These are phyloP conservation scores for Drosophila pallidifrons DNA, from an alignment of 1,140 invertebrate genomes.

Conservation along the genomic window DNA sequence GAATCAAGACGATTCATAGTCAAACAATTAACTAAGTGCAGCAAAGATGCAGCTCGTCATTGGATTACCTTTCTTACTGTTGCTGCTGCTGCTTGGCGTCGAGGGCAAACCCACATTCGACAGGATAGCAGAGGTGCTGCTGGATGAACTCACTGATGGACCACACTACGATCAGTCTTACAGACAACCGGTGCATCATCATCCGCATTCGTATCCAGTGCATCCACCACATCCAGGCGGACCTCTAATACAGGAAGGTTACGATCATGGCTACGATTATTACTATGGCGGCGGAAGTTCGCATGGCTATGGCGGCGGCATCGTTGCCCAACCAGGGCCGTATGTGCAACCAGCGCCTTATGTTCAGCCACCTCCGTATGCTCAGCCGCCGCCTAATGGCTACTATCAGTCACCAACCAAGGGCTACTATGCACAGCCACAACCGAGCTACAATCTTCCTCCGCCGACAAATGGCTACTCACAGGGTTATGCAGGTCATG, in stretches of 20 bases:
- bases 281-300: conserved; percentile 64
- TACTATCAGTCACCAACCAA: conserved; percentile 39
- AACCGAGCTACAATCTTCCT: conserved; percentile 29
- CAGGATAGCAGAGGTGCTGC: conserved; percentile 59
- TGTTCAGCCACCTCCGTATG: too few species aligned
- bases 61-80: conserved; percentile 5
- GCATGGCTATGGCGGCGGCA: conserved; percentile 28
- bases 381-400: neutral
- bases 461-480: neutral
- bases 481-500: conserved; percentile 27
- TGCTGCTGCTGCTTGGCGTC: conserved; percentile 8
- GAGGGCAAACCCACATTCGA: conserved; percentile 66
- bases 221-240: conserved; percentile 18
- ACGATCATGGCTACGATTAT: conserved; percentile 68
- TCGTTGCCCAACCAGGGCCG: too few species aligned
- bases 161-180: conserved; percentile 24
- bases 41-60: conserved; percentile 48
- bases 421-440: conserved; percentile 42
- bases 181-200: conserved; percentile 5
- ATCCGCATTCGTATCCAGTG: neutral
- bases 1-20: neutral
- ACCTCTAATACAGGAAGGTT: conserved; percentile 62
- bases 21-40: conserved; percentile 20
- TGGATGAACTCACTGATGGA: conserved; percentile 45
- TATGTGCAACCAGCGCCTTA: too few species aligned